Conservation (phyloP, 2,797 vertebrate genomes). For the Petrocephalus schoutedeni region DNA sequence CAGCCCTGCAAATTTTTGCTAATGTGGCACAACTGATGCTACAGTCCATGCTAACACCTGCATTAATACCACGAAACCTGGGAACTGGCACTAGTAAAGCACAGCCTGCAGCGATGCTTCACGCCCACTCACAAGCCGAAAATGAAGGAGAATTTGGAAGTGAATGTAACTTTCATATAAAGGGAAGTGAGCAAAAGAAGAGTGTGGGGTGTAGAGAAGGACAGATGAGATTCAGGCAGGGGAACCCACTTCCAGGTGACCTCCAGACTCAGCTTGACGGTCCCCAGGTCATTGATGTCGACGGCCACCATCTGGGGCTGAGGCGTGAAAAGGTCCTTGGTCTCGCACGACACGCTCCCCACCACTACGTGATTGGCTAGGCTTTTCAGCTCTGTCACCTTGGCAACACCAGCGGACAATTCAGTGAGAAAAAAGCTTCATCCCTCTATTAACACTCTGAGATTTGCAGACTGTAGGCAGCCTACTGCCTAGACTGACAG, state of each 20-base stretch:
- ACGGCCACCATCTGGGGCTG: conserved; percentile 90
- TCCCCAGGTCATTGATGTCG: conserved; percentile 94
- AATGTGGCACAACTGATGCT: not conserved
- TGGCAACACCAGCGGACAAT: conserved; percentile 32
- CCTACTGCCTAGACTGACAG: not conserved
- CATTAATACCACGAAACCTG: not conserved
- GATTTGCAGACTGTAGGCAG: not conserved
- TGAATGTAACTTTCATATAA: not conserved
- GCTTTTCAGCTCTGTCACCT: conserved; percentile 93
- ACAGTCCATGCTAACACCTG: not conserved
- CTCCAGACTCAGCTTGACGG: conserved; percentile 91
- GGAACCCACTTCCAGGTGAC: conserved; percentile 90
- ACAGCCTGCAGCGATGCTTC: not conserved
- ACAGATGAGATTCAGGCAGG: not conserved
- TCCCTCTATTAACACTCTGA: not conserved
- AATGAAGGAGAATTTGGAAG: not conserved
- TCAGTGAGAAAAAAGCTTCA: conserved; percentile 3
- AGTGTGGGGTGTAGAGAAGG: not conserved
- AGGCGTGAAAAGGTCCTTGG: conserved; percentile 87
- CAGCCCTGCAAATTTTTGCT: not conserved
- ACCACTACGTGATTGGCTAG: conserved; percentile 90
- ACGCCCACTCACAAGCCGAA: not conserved
- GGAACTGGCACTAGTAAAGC: not conserved
- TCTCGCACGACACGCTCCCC: conserved; percentile 90
- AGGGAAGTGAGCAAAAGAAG: not conserved